A percentile compares a stretch with the other conserved stretches of the same genome.
phyloP scores from a whole-genome alignment of 2,797 vertebrate species.

The Parotocinclus haroldoi region DNA sequence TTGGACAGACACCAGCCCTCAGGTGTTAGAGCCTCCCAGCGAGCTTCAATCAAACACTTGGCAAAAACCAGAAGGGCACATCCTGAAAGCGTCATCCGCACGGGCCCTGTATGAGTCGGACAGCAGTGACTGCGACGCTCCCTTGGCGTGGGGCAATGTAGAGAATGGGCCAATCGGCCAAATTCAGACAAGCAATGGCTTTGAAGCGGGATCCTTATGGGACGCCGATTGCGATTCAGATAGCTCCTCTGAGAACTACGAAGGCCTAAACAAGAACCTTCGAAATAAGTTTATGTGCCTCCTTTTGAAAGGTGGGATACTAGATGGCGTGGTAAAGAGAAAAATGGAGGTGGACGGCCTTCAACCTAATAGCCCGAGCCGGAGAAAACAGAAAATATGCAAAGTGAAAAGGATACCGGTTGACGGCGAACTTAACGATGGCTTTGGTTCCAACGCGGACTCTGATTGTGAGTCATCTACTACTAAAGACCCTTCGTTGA shows the following conservation, averaged over 20 bases:
- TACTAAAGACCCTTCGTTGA: conserved; percentile 67
- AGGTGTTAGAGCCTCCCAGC: conserved; percentile 79
- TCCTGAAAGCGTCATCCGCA: conserved; percentile 84
- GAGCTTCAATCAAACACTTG: conserved; percentile 87
- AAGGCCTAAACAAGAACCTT: conserved; percentile 77
- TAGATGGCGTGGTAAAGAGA: conserved; percentile 71
- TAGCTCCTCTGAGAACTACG: conserved; percentile 80
- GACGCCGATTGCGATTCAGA: conserved; percentile 67
- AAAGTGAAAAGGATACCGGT: conserved; percentile 76
- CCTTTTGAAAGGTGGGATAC: conserved; percentile 64
- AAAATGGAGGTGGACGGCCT: conserved; percentile 47
- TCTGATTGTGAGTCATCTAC: conserved; percentile 71
- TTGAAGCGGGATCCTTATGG: conserved; percentile 64
- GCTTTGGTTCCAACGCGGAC: conserved; percentile 67
- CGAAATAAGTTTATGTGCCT: conserved; percentile 80
- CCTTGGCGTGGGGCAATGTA: conserved; percentile 70
- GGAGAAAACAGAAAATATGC: conserved; percentile 79
- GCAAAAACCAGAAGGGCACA: conserved; percentile 83
- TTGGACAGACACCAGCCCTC: conserved; percentile 78
- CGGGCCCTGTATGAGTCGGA: conserved; percentile 83
- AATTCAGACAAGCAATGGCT: conserved; percentile 76
- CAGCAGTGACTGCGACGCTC: conserved; percentile 77
- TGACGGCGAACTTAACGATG: conserved; percentile 76
- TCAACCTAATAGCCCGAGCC: conserved; percentile 65
- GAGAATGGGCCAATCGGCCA: conserved; percentile 83